Evolutionary conservation across 1,140 invertebrate species (phyloP).

Genomic region (Oedothorax gibbosus): DNA sequence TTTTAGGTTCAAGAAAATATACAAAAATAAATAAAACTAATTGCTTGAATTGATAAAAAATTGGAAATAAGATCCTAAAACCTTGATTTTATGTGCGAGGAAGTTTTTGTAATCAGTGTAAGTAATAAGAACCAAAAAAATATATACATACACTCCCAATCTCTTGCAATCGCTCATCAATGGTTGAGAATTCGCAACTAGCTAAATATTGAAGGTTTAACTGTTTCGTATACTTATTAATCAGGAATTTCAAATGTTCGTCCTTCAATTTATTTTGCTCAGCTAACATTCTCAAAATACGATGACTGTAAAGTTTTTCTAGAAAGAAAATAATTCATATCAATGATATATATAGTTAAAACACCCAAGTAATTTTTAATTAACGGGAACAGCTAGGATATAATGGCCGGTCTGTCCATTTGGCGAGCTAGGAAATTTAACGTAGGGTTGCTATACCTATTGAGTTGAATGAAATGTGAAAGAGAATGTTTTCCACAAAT

Average conservation of each 20-base stretch:
- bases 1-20: not conserved
- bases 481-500: not conserved
- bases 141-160: constrained; percentile 41
- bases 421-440: too few relatives aligned
- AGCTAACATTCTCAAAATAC: constrained; percentile 5
- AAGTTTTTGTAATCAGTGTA: not conserved
- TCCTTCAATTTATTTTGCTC: not conserved
- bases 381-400: not conserved
- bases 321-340: constrained; percentile 26
- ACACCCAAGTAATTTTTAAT: not conserved
- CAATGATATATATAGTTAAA: not conserved
- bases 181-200: constrained; percentile 32
- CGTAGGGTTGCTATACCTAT: too few relatives aligned
- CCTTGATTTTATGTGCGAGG: not conserved
- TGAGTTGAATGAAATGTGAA: too few relatives aligned
- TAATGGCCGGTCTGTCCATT: too few relatives aligned
- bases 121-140: not conserved
- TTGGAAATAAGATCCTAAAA: not conserved
- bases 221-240: constrained; percentile 37
- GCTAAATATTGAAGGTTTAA: constrained; percentile 14
- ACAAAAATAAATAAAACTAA: too few relatives aligned
- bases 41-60: not conserved
- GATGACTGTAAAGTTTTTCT: constrained; percentile 36
- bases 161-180: constrained; percentile 38
- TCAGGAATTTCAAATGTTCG: constrained; percentile 34